Base-by-base conservation (phyloP, 2,113 vertebrate species). In the Toxotes jaculatrix region DNA sequence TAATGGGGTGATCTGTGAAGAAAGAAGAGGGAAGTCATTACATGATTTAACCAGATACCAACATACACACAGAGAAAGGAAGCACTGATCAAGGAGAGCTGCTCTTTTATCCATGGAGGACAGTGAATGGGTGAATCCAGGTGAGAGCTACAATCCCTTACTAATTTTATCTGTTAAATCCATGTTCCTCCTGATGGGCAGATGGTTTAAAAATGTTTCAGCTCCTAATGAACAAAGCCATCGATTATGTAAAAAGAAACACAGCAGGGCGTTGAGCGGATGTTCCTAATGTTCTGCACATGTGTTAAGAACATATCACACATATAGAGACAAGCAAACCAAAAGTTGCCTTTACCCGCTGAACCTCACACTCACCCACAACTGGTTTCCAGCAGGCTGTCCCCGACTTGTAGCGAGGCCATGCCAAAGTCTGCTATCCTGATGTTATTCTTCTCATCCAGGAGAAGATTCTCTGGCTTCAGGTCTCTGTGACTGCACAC, bases 391-490 rank as follows among this genome's bases (percentile, higher is more conserved):
- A 98, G 90, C 47, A 98, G 95, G 88, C 96, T 97, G 93, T 97
- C 97, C 59, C 97, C 97, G 69, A 98, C 97, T 89, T 98, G 97
- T 76, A 98, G 95, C 21, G 97, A 98, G 2, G 97, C 97, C 97
- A 98, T 97, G 74, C 97, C 97, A 5, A 98, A 98, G 92, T 98
- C 97, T 1, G 97, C 97, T 45, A 97, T 96, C 61, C 97, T 95
- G 77, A 98, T 98, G 89, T 98, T 97, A 74, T 97, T 98, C 84
- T 97, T 97, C 93, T 98, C 97, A 47, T 98, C 97, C 93, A 98
- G 81, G 76, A 98, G 95, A 78, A 98, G 94, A 87, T 98, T 98
- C 93, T 98, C 97, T 0, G 97, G 97, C 92, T 98, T 97, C 88
- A 98, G 94, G 91, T 98, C 97, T 92, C 97, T 96, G 93, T 98